Evolutionary conservation across 1,140 invertebrate species (phyloP).

Genomic region (Homalodisca vitripennis): DNA sequence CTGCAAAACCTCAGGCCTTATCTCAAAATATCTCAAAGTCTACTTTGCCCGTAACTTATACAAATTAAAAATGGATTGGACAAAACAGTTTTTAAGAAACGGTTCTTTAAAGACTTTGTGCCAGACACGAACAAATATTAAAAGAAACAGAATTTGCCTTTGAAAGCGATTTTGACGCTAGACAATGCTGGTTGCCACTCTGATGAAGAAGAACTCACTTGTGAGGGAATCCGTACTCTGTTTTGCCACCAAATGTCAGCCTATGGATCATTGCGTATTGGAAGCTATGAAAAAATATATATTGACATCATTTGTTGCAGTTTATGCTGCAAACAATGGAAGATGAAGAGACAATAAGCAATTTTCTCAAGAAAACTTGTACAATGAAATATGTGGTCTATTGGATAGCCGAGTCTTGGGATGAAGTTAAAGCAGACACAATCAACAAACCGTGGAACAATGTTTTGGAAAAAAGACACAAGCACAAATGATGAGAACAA

Average conservation of each 20-base stretch:
- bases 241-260: constrained; percentile 3
- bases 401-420: neutral
- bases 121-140: too few relatives aligned
- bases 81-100: constrained; percentile 43
- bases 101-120: constrained; percentile 39
- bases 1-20: constrained; percentile 42
- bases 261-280: neutral
- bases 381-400: neutral
- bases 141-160: neutral
- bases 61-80: constrained; percentile 46
- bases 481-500: neutral
- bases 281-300: neutral
- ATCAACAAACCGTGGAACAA: neutral
- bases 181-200: neutral
- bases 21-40: constrained; percentile 40
- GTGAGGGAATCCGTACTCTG: neutral
- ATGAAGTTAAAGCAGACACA: neutral
- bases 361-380: neutral
- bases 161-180: neutral
- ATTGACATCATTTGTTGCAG: neutral
- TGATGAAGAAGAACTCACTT: neutral
- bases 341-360: too few relatives aligned
- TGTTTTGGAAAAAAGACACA: neutral
- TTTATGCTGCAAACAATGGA: neutral
- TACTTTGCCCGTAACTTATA: constrained; percentile 43